A percentile compares a stretch with the other conserved stretches of the same genome.
phyloP scores from a whole-genome alignment of 1,140 invertebrate species.

The Listronotus bonariensis region DNA sequence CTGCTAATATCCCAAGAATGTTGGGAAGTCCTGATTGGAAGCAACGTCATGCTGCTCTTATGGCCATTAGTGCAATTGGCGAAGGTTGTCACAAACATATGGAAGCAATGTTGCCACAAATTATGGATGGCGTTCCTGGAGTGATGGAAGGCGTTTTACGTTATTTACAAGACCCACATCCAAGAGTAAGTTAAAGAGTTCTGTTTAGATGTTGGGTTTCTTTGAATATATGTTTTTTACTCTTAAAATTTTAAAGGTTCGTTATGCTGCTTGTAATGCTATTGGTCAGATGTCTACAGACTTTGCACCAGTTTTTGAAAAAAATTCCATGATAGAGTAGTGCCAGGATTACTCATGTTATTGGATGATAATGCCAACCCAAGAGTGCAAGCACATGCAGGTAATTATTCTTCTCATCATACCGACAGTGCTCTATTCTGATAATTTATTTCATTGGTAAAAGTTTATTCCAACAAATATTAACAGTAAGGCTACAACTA shows the following conservation, averaged over 20 bases:
- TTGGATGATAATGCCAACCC: slow-evolving; percentile 91
- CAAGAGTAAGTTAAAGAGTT: slow-evolving; percentile 58
- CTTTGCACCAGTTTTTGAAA: slow-evolving; percentile 95
- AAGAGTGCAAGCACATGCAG: slow-evolving; percentile 90
- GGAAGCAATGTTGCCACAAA: slow-evolving; percentile 88
- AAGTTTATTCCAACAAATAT: too few species aligned
- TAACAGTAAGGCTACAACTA: too few species aligned
- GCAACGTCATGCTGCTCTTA: slow-evolving; percentile 91
- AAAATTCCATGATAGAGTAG: slow-evolving; percentile 96
- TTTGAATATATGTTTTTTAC: too few species aligned
- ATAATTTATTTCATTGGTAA: too few species aligned
- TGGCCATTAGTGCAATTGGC: slow-evolving; percentile 97
- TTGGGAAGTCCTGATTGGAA: slow-evolving; percentile 83
- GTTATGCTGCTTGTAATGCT: slow-evolving; percentile 98
- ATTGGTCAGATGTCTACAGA: slow-evolving; percentile 99
- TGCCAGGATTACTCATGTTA: slow-evolving; percentile 88
- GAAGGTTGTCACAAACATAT: slow-evolving; percentile 99
- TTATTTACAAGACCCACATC: slow-evolving; percentile 68
- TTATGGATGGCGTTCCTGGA: slow-evolving; percentile 87
- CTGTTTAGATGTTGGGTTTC: too few species aligned
- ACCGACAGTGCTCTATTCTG: too few species aligned
- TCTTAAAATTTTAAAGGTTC: slow-evolving; percentile 59
- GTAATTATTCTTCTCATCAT: slow-evolving; percentile 45
- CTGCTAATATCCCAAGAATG: slow-evolving; percentile 85
- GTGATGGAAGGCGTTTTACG: slow-evolving; percentile 67